phyloP scores from a whole-genome alignment of 2,888 invertebrate species.

The Acleris holmiana region DNA sequence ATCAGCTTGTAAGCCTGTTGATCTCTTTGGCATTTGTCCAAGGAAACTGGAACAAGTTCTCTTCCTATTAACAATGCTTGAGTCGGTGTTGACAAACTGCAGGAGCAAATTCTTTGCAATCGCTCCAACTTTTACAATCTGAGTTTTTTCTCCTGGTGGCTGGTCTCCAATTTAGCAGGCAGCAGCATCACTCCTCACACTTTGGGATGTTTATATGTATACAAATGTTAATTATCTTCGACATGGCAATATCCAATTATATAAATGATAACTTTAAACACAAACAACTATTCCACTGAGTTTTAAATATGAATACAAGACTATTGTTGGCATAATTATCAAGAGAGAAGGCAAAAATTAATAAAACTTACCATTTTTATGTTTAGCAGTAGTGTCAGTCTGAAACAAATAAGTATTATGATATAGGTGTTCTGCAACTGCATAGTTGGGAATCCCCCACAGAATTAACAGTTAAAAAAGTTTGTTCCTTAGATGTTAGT shows the following conservation, averaged over 20 bases:
- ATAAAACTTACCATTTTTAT: slow-evolving; percentile 80
- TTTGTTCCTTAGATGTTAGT: slow-evolving; percentile 44
- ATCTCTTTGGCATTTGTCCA: slow-evolving; percentile 17
- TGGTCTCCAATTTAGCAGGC: slow-evolving; percentile 44
- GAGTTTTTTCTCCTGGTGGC: slow-evolving; percentile 44
- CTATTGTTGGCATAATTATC: not conserved
- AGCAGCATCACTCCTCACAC: slow-evolving; percentile 41
- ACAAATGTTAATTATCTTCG: slow-evolving; percentile 15
- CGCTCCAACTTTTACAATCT: slow-evolving; percentile 40
- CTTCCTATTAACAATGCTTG: slow-evolving; percentile 44
- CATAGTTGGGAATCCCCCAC: slow-evolving; percentile 48
- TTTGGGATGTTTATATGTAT: slow-evolving; percentile 25
- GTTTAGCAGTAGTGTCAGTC: slow-evolving; percentile 84
- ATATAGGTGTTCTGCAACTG: slow-evolving; percentile 30
- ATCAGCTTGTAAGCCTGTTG: slow-evolving; percentile 18
- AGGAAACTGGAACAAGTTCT: slow-evolving; percentile 39
- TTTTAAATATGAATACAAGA: slow-evolving; percentile 18
- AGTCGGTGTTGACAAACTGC: slow-evolving; percentile 39
- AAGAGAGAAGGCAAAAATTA: not conserved
- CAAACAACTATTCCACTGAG: slow-evolving; percentile 27
- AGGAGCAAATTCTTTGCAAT: slow-evolving; percentile 40
- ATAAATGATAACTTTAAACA: slow-evolving; percentile 30
- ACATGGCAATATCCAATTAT: slow-evolving; percentile 15
- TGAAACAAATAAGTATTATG: slow-evolving; percentile 61
- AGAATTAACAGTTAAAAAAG: slow-evolving; percentile 42